Conservation (phyloP, 2,888 invertebrate species). For the Sthenelais limicola region DNA sequence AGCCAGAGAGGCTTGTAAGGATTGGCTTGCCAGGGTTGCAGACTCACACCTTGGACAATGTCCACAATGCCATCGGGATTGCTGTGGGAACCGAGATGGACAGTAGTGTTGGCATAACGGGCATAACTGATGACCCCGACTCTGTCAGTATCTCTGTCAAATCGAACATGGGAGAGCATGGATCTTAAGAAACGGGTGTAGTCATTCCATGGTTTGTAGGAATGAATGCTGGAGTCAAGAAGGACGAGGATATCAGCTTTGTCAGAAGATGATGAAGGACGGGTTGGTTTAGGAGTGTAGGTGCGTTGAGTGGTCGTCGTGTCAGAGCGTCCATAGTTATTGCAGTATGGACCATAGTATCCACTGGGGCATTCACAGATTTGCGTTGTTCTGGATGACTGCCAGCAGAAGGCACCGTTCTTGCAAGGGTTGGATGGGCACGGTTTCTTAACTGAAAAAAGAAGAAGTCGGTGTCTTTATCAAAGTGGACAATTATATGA, state of each 20-base stretch:
- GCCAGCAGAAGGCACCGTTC: constrained; percentile 21
- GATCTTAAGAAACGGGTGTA: neutral
- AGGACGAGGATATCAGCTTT: constrained; percentile 3
- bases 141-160: neutral
- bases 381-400: constrained; percentile 17
- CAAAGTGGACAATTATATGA: too few species aligned
- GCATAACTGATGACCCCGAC: constrained; percentile 27
- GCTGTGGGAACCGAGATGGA: neutral
- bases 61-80: constrained; percentile 26
- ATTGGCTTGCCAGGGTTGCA: neutral
- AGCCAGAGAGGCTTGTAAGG: constrained; percentile 30
- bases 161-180: neutral
- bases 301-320: neutral
- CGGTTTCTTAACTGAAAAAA: constrained; percentile 11
- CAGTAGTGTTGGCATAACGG: constrained; percentile 10
- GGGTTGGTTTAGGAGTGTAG: neutral
- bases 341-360: constrained; percentile 21
- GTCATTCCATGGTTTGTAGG: neutral
- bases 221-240: neutral
- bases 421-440: constrained; percentile 6
- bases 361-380: neutral
- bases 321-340: neutral
- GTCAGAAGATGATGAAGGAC: neutral
- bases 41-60: neutral
- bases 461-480: too few species aligned